Evolutionary conservation across 2,113 vertebrate genomes (phyloP), one percentile per base, ranked within the genome.

Genomic region (Myiopsitta monachus): DNA sequence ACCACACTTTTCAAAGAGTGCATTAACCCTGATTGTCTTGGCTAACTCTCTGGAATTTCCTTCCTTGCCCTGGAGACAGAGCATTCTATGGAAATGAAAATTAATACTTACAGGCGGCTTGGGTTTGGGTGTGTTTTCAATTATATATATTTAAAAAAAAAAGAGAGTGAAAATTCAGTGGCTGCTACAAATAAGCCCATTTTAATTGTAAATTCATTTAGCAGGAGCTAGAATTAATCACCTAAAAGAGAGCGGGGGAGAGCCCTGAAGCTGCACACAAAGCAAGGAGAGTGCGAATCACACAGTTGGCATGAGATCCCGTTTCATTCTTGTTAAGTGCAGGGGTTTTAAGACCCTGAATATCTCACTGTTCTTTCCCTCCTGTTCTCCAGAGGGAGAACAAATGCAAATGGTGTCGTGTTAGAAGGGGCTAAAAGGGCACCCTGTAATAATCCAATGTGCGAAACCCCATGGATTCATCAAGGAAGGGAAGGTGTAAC

Each of bases 31-130:
- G 95, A 97, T 96, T 97, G 95, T 96, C 97, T 97, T 97, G 96
- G 93, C 94, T 93, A 96, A 96, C 91, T 93, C 95, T 89, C 89
- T 97, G 96, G 97, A 97, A 97, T 97, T 97, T 97, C 97, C 97
- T 97, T 97, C 96, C 97, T 97, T 96, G 95, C 95, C 90, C 92
- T 10, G 85, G 96, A 97, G 96, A 95, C 84, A 94, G 92, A 94
- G 86, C 74, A 87, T 96, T 96, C 91, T 95, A 91, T 94, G 94
- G 94, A 97, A 96, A 97, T 94, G 94, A 96, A 97, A 97, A 97
- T 97, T 96, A 97, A 97, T 97, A 95, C 96, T 97, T 97, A 87
- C 74, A 96, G 95, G 84, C 78, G 0, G 92, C 86, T 95, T 77
- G 87, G 61, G 74, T 93, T 95, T 83, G 85, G 83, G 93, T 97